A percentile compares a stretch with the other conserved stretches of the same genome.
Conservation (phyloP, 2,797 vertebrate genomes). For the Poecile montanus region DNA sequence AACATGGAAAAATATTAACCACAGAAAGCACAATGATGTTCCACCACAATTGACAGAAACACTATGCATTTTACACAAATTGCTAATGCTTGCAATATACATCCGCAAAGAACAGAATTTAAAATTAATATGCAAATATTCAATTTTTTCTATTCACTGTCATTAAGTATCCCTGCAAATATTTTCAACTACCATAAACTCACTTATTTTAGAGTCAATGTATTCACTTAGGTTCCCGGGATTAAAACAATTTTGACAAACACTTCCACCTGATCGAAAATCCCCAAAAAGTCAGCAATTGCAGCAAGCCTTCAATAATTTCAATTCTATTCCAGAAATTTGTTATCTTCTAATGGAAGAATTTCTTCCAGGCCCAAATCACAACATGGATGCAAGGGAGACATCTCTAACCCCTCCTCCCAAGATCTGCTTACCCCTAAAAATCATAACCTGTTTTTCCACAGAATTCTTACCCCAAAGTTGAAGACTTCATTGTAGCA, state of each 20-base stretch:
- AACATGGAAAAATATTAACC: not conserved
- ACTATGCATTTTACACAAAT: not conserved
- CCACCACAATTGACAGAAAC: not conserved
- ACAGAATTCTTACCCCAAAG: slow-evolving; percentile 83
- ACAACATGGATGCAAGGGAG: accelerated
- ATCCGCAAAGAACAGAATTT: not conserved
- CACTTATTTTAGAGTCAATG: not conserved
- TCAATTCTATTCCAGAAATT: not conserved
- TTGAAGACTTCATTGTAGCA: slow-evolving; percentile 97
- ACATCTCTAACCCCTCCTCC: not conserved
- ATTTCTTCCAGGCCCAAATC: not conserved
- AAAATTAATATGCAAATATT: not conserved
- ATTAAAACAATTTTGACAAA: not conserved
- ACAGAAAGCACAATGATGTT: not conserved
- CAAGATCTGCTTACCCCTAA: not conserved
- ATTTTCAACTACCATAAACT: not conserved
- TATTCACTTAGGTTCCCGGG: not conserved
- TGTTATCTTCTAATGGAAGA: not conserved
- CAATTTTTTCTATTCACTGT: not conserved
- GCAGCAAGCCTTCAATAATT: not conserved
- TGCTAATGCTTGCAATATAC: not conserved
- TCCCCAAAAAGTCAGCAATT: not conserved
- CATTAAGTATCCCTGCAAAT: not conserved
- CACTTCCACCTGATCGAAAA: not conserved
- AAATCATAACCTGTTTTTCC: not conserved